Evolutionary conservation across 2,888 invertebrate species (phyloP), one percentile per base, ranked within the genome.

Genomic region (Drosophila ustulata): DNA sequence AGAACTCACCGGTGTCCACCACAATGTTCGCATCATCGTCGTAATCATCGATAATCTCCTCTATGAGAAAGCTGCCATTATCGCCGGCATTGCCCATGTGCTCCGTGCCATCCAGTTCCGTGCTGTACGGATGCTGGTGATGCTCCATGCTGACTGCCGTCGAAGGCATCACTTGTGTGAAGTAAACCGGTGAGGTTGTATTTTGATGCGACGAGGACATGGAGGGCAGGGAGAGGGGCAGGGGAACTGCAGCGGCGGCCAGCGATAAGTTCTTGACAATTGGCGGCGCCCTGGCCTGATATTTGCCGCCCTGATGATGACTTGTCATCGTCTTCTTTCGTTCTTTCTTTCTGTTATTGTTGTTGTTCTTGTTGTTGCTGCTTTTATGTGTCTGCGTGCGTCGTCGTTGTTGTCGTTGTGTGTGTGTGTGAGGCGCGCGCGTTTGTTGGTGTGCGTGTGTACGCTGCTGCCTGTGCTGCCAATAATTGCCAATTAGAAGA

Each of bases 11-110:
- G 0, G 82, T 82, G 45, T 90, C 90, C 4, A 90, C 83, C 1
- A 90, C 91, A 66, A 90, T 90, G 37, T 90, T 90, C 11, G 84
- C 78, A 32, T 90, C 91, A 57, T 90, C 91, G 53, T 90, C 91
- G 7, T 90, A 89, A 46, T 90, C 91, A 61, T 90, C 90, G 39
- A 91, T 83, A 30, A 90, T 90, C 71, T 90, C 90, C 55, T 90
- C 90, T 30, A 90, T 90, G 3, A 90, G 68, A 56, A 85, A 90
- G 66, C 87, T 90, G 49, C 91, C 90, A 28, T 79, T 89, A 32
- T 84, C 82, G 6, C 68, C 76, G 1, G 65, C 68, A 30, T 43
- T 52, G 11, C 77, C 76, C 57, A 90, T 82, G 41, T 78, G 88
- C 9, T 89, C 89, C 26, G 82, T 79, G 23, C 66, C 70, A 47